Base-by-base conservation (phyloP, 2,113 vertebrate species). In the Eonycteris spelaea region DNA sequence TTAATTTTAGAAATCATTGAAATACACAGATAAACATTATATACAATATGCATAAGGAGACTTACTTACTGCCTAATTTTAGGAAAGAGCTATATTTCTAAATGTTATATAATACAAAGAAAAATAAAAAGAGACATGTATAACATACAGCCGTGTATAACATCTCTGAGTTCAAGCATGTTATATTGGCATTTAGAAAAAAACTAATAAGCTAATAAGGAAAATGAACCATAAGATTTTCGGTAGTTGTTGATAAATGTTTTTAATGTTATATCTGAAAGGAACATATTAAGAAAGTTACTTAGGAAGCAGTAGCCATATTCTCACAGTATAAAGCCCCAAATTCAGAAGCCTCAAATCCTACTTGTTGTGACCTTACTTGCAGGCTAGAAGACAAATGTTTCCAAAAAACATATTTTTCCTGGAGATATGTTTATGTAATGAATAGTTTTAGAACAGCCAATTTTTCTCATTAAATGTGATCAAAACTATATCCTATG, bases 1-100 rank as follows among this genome's bases (percentile, higher is more conserved):
- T 94, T 92, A 90, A 59, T 35, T 95, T 82, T 83, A 67, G 57
- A 91, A 91, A 89, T 14, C 71, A 73, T 12, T 57, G 10, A 74
- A 95, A 91, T 73, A 80, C 10, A 67, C 18, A 80, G 33, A 67
- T 48, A 48, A 59, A 67, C 18, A 48, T 77, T 87, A 74, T 30
- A 53, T 59, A 48, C 40, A 78, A 70, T 6, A 77, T 71, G 10
- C 45, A 24, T 35, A 86, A 5, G 43, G 21, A 80, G 55, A 95
- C 8, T 73, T 6, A 0, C n/a, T 74, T 77, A 65, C 8, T 70
- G 3, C 1, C 57, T 55, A 88, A 53, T 82, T 88, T 96, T 35
- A 79, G 48, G 21, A 59, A 95, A 78, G 28, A 38, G 21, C 4
- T 92, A 21, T 55, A 71, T 94, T 92, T 90, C 63, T 80, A 40